Evolutionary conservation across 92 coral and sea anemone genomes (phyloP).

Genomic region (Siderastrea siderea): DNA sequence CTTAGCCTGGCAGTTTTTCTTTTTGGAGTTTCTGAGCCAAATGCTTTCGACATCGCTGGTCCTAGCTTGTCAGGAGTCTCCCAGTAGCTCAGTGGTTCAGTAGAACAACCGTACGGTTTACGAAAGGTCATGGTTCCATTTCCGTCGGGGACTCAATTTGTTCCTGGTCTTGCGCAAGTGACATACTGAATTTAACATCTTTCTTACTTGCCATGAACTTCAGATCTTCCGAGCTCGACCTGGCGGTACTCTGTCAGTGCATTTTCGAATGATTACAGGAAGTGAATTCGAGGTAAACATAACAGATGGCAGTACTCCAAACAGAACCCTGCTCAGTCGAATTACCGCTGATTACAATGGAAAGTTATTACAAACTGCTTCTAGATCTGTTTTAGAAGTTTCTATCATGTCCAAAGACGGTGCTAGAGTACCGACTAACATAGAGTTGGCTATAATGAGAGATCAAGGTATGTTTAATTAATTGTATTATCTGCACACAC

Average conservation of each 20-base stretch:
- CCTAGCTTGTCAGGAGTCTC: too few species aligned
- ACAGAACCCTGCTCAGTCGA: background rate
- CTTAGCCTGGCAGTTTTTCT: too few species aligned
- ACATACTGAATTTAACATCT: too few species aligned
- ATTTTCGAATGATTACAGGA: conserved; percentile 24
- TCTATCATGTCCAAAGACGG: background rate
- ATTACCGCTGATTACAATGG: conserved; percentile 12
- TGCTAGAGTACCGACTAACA: background rate
- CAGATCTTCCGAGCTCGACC: conserved; percentile 16
- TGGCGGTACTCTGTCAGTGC: conserved; percentile 9
- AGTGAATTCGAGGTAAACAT: conserved; percentile 37
- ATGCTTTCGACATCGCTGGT: too few species aligned
- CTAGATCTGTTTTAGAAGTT: conserved; percentile 4
- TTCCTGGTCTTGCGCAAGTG: too few species aligned
- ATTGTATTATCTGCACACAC: too few species aligned
- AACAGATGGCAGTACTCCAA: conserved; percentile 12
- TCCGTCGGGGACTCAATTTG: too few species aligned
- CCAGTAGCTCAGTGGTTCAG: too few species aligned
- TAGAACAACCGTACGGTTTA: too few species aligned
- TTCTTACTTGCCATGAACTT: background rate
- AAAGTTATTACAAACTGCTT: background rate
- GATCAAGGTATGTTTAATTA: conserved; percentile 8
- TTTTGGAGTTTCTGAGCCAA: too few species aligned
- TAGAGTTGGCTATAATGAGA: conserved; percentile 9
- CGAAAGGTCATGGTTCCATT: too few species aligned